Conservation (phyloP, 2,113 vertebrate genomes). For the Charina bottae region DNA sequence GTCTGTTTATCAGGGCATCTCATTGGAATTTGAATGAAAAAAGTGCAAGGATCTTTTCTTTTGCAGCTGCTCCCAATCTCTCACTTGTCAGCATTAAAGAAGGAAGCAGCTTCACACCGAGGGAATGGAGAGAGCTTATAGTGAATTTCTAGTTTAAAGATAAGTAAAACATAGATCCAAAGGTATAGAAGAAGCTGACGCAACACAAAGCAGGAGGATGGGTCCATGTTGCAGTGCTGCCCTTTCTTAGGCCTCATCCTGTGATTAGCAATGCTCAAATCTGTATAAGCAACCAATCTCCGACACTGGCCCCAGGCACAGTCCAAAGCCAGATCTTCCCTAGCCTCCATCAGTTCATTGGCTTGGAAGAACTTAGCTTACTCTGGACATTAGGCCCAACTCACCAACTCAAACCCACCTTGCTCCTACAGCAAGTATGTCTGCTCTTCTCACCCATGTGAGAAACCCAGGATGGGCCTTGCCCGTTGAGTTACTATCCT, state of each 20-base stretch:
- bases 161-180: not conserved
- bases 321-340: not conserved
- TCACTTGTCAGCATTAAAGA: not conserved
- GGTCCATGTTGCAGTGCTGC: no score
- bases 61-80: not conserved
- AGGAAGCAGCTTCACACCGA: not conserved
- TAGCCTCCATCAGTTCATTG: not conserved
- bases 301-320: not conserved
- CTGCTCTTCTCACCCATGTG: not conserved
- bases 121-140: not conserved
- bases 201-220: not conserved
- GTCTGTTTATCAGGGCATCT: not conserved
- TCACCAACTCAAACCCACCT: not conserved
- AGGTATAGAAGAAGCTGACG: rapidly evolving
- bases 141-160: not conserved
- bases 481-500: no score
- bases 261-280: not conserved
- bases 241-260: not conserved
- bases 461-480: not conserved
- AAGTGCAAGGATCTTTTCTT: not conserved
- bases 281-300: not conserved
- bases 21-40: not conserved
- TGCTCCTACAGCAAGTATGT: not conserved
- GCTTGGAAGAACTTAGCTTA: not conserved
- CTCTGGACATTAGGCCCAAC: not conserved